Base-by-base conservation (phyloP, 1,140 invertebrate species). In the Heliothis subflexa region DNA sequence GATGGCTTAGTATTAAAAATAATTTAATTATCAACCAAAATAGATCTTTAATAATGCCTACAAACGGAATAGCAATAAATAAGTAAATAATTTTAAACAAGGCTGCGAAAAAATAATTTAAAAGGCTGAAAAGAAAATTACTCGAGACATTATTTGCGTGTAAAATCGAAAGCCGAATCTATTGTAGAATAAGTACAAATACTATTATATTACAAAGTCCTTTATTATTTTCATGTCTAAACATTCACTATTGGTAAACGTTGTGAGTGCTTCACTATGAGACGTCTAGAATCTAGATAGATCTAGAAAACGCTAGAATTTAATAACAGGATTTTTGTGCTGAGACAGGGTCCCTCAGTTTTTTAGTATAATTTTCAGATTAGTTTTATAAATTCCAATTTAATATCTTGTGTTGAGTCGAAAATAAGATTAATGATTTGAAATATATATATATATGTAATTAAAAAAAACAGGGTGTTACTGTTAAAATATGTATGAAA, bases 331-430 rank as follows among this genome's bases (percentile, higher is more conserved):
- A 74, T 80, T 89, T 74, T 89, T 88, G 86, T 90, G 86, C 87
- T 85, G 87, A 88, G 81, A 90, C 87, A 80, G 81, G 86, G 88
- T 86, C 84, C 87, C 86, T 85, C 83, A 82, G 73, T 83, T 86
- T 16, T 59, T 25, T 25, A 25, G 3, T 74, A 49, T 13, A 74
- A 28, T 52, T 61, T 74, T 49, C 33, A 13, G 40, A 28, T 78
- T 78, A 81, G 21, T 62, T 78, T 75, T 79, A 71, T 33, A 40
- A 40, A 40, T 40, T 50, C 1, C 18, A 66, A 5, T 66, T 47
- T 21, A 3, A 55, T 71, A 71, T 13, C 50, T 54, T 55, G 68
- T 71, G 68, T 55, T 71, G 68, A 71, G 45, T 55, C 28, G 25
- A 55, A 55, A 55, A 28, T 21, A 12, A 21, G n/a, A n/a, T 11